Base-by-base conservation (phyloP, 2,888 invertebrate species). In the Phortica okadai region DNA sequence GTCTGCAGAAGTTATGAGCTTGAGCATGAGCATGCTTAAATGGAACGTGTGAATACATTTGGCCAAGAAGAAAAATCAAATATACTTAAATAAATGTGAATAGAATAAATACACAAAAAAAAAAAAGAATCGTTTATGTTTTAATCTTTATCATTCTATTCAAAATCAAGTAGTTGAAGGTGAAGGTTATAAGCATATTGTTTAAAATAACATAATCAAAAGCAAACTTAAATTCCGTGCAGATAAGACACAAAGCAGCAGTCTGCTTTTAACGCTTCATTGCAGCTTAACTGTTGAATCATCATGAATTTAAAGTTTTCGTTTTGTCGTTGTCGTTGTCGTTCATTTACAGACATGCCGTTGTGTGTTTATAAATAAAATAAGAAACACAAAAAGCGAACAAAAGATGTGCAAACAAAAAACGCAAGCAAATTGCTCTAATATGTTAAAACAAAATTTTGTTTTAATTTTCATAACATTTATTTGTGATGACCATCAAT, bases 31-130 rank as follows among this genome's bases (percentile, higher is more conserved):
- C 21, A 77, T 33, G 54, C 41, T 78, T 87, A 87, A 87, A 85
- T 87, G 82, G 85, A 85, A 85, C 87, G 85, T 85, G 85, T 87
- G 85, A 85, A 75, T 78, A 42, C 56, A 45, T 41, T 73, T 67
- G 42, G 41, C 10, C 42, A 66, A 70, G 25, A 50, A 25, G 21
- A 70, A 73, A 64, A 59, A 44, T 64, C 66, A 25, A 11, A n/a
- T 42, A 41, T n/a, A 54, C 41, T 72, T 50, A 45, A 33, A 14
- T 64, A 11, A 74, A 45, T 14, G 33, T 54, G 66, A 66, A 73
- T 62, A 80, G 59, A 74, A 73, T 73, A 78, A 58, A 78, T 11
- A 50, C 33, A 62, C 45, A 80, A 77, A 81, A 79, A 78, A 67
- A 80, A 77, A 81, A 79, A 78, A 67, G 81, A 74, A 82, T 79